Base-by-base conservation (phyloP, 2,797 vertebrate species). In the Centroberyx gerrardi region DNA sequence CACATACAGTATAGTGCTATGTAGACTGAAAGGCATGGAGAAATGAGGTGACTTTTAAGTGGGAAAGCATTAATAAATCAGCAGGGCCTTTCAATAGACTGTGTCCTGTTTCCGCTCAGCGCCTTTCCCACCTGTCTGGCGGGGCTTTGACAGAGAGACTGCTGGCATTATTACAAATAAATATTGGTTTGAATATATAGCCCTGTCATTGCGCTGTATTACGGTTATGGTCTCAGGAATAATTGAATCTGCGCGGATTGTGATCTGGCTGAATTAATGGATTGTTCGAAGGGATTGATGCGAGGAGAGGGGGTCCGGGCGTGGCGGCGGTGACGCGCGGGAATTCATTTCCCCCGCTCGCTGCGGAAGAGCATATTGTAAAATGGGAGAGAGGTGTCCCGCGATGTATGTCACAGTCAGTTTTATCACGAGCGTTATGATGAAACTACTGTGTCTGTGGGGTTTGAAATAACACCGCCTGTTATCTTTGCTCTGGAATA, bases 181-280 rank as follows among this genome's bases (percentile, higher is more conserved):
- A 93, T 91, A 94, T 91, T 88, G 85, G 88, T 93, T 88, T 87
- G 85, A 93, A 95, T 94, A 93, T 93, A 94, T 90, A 87, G 87
- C 56, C 85, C 89, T 88, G 91, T 90, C 91, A 86, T 83, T 72
- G 77, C 65, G 64, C 69, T 87, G 81, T 76, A 89, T 92, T 93
- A 91, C 81, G 82, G 86, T 87, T 91, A 88, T 92, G 84, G 87
- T 80, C 83, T 86, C 61, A 62, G 88, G 83, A 95, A 90, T 94
- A 94, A 95, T 93, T 93, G 88, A 94, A 93, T 93, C 78, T 82
- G 85, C 87, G 85, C 78, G 85, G 90, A 94, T 94, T 91, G 90
- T 82, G 86, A 94, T 94, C 90, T 88, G 65, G 72, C 72, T 81
- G 83, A 88, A 90, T 92, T 78, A 91, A 87, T 89, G 72, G 82